A percentile compares a stretch with the other conserved stretches of the same genome.
These are phyloP conservation scores for Byasa hedistus DNA, from an alignment of 2,888 invertebrate genomes.

Conservation along the genomic window DNA sequence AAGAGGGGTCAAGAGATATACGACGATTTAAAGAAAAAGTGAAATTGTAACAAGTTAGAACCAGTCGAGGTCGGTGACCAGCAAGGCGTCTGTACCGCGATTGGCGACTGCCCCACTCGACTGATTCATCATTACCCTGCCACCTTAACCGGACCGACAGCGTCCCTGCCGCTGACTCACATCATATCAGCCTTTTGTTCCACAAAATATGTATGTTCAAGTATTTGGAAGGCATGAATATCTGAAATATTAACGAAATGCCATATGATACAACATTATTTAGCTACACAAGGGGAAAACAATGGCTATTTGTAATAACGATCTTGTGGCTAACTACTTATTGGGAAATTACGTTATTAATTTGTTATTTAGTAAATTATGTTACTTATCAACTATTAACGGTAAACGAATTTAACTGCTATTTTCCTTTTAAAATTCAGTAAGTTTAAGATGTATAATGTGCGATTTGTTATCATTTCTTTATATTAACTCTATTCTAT, in stretches of 20 bases:
- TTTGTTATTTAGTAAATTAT: not conserved
- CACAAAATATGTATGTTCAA: slow-evolving; percentile 16
- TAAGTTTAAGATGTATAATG: no score
- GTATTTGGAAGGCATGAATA: slow-evolving; percentile 11
- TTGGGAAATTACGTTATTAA: not conserved
- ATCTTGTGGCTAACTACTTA: not conserved
- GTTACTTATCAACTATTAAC: no score
- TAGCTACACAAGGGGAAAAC: not conserved
- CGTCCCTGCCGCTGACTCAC: slow-evolving; percentile 48
- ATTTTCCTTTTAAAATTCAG: no score
- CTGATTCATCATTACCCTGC: slow-evolving; percentile 65
- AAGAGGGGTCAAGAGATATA: slow-evolving; percentile 26
- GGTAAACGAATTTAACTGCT: no score
- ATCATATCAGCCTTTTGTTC: slow-evolving; percentile 36
- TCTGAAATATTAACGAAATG: slow-evolving; percentile 4
- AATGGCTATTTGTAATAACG: not conserved
- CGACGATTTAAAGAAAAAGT: slow-evolving; percentile 62
- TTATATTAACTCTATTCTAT: no score
- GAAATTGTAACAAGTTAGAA: slow-evolving; percentile 75
- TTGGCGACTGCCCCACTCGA: slow-evolving; percentile 60
- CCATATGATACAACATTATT: not conserved
- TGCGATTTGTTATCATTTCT: no score
- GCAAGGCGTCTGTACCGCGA: slow-evolving; percentile 44
- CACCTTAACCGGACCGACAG: slow-evolving; percentile 46
- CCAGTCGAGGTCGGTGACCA: slow-evolving; percentile 77